A percentile compares a stretch with the other conserved stretches of the same genome.
phyloP scores from a whole-genome alignment of 2,797 vertebrate genomes.

The Sebastes diaconus region DNA sequence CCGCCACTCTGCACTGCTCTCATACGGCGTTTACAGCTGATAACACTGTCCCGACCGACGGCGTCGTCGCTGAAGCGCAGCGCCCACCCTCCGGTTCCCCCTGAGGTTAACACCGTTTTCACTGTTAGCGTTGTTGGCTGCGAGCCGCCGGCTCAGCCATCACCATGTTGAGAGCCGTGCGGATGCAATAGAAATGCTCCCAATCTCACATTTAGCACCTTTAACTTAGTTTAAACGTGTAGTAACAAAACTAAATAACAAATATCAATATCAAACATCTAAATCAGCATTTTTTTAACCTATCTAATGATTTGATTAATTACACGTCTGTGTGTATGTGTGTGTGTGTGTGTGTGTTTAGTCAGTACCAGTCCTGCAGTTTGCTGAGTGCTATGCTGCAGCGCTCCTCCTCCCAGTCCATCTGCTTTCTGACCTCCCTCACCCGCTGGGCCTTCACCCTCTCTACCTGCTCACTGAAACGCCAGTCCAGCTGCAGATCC shows the following conservation, averaged over 20 bases:
- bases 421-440: conserved; percentile 81
- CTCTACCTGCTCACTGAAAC: conserved; percentile 83
- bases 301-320: not conserved
- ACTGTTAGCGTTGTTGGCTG: not conserved
- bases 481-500: conserved; percentile 86
- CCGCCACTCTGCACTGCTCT: too few species aligned
- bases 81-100: too few species aligned
- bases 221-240: not conserved
- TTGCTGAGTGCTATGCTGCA: conserved; percentile 83
- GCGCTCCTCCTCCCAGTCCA: conserved; percentile 89
- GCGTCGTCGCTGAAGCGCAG: too few species aligned
- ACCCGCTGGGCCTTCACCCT: conserved; percentile 78
- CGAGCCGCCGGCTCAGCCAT: not conserved
- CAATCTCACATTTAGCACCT: not conserved
- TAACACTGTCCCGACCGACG: too few species aligned
- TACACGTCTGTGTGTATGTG: not conserved
- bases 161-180: not conserved
- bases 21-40: too few species aligned
- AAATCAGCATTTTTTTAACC: too few species aligned
- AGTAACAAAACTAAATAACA: not conserved
- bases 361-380: conserved; percentile 81
- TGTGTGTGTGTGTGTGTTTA: not conserved
- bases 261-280: too few species aligned
- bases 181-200: not conserved
- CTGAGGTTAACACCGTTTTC: not conserved